Evolutionary conservation across 2,888 invertebrate genomes (phyloP).

Genomic region (Orchesella flavescens): DNA sequence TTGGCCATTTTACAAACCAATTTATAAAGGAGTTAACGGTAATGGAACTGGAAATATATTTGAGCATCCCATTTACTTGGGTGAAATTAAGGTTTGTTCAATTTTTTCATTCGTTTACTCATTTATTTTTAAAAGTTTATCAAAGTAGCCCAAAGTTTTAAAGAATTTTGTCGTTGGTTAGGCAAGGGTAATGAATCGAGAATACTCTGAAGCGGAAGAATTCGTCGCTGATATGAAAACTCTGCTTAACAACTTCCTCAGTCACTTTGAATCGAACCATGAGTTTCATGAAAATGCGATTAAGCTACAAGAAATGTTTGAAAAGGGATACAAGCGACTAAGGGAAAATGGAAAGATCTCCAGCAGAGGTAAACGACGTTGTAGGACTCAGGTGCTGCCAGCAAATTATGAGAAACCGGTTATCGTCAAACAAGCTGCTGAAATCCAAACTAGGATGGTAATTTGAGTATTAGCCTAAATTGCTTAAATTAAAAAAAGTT

Average conservation of each 20-base stretch:
- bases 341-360: neutral
- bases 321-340: neutral
- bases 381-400: no score
- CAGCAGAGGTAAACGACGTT: neutral
- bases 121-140: no score
- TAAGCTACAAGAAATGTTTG: neutral
- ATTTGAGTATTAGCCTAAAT: no score
- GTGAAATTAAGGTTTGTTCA: slow-evolving; percentile 13
- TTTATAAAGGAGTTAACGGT: neutral
- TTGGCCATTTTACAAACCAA: slow-evolving; percentile 17
- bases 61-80: neutral
- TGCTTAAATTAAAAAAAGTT: no score
- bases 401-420: no score
- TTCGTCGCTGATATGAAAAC: neutral
- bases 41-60: neutral
- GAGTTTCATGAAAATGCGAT: neutral
- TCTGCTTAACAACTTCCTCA: neutral
- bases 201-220: neutral
- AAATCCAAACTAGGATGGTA: no score
- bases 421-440: no score
- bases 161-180: neutral
- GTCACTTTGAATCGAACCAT: neutral
- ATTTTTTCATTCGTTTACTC: no score
- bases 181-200: neutral
- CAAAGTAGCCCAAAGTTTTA: neutral